Evolutionary conservation across 2,797 vertebrate species (phyloP).

Genomic region (Spondyliosoma cantharus): DNA sequence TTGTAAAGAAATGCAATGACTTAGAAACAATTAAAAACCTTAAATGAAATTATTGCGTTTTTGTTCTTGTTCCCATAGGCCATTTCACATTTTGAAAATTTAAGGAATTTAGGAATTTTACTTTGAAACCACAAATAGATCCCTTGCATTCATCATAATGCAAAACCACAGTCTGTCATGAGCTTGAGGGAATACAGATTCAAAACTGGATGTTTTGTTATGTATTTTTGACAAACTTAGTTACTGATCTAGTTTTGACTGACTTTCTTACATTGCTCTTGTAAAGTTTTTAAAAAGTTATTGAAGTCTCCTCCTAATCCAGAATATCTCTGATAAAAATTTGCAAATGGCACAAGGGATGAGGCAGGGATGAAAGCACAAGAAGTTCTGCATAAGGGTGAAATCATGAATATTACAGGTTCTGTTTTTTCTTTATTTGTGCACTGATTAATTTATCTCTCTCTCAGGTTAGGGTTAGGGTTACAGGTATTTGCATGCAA

Average conservation of each 20-base stretch:
- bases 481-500: no score
- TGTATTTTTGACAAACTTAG: not conserved
- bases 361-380: no score
- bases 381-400: no score
- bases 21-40: not conserved
- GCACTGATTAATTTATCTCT: no score
- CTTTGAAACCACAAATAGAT: not conserved
- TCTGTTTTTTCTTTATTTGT: no score
- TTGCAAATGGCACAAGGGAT: no score
- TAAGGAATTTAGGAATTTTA: not conserved
- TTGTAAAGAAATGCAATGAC: slow-evolving; percentile 23
- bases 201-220: not conserved
- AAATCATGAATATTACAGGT: no score
- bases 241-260: not conserved
- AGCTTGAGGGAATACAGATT: not conserved
- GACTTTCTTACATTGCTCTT: no score
- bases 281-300: no score
- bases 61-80: not conserved
- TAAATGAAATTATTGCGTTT: not conserved
- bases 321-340: no score
- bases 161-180: slow-evolving; percentile 12
- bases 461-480: no score
- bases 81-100: not conserved
- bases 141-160: not conserved
- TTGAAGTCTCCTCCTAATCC: no score